Conservation (phyloP, 2,888 invertebrate species). For the Glaucopsyche alexis region DNA sequence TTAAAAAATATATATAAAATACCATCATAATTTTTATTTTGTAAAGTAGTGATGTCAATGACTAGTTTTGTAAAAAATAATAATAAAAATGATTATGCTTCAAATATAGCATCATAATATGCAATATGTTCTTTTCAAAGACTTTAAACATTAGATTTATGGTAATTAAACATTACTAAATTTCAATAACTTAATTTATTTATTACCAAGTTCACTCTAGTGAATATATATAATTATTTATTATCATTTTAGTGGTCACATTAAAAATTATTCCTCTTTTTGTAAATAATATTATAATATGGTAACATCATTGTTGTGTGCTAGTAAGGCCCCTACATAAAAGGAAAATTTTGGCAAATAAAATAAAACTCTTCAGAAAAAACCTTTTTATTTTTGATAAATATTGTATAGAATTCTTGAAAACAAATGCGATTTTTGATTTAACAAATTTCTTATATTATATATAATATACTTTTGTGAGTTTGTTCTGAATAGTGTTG, state of each 20-base stretch:
- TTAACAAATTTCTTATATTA: slow-evolving; percentile 16
- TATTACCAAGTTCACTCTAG: background rate
- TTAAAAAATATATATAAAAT: background rate
- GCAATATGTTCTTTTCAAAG: background rate
- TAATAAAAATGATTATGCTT: background rate
- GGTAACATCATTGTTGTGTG: background rate
- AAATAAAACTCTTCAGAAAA: slow-evolving; percentile 23
- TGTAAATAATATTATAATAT: background rate
- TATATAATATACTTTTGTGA: slow-evolving; percentile 1
- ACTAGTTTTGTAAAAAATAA: background rate
- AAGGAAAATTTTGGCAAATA: background rate
- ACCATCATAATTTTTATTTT: background rate
- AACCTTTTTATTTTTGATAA: slow-evolving; percentile 27
- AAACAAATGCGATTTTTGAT: slow-evolving; percentile 13
- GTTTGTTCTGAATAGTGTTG: background rate
- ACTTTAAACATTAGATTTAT: background rate
- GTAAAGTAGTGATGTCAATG: slow-evolving; percentile 5
- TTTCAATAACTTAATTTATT: background rate
- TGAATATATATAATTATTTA: too few species aligned
- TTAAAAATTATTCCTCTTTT: too few species aligned
- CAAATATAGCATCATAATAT: background rate
- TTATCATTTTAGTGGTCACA: too few species aligned
- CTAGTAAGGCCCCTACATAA: slow-evolving; percentile 16
- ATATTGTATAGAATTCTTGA: slow-evolving; percentile 12
- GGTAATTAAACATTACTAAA: too few species aligned